Conservation (phyloP, 2,888 invertebrate species). For the Oscheius onirici region DNA sequence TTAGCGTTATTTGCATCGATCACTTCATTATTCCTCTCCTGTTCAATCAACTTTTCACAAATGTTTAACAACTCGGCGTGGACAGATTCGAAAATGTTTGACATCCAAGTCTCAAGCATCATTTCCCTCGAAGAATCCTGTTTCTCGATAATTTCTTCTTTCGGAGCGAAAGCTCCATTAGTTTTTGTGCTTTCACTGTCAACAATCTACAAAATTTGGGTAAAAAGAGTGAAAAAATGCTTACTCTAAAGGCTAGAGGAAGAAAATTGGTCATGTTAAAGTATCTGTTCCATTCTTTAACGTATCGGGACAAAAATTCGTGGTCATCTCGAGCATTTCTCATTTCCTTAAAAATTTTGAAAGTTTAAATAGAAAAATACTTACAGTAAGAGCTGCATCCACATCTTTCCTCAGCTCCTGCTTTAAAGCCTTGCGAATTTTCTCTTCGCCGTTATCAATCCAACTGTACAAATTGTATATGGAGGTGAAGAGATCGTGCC, state of each 20-base stretch:
- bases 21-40: slow-evolving; percentile 85
- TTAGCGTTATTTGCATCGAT: slow-evolving; percentile 93
- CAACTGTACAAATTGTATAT: slow-evolving; percentile 95
- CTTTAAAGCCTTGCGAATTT: slow-evolving; percentile 47
- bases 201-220: slow-evolving; percentile 9
- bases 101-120: slow-evolving; percentile 98
- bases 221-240: slow-evolving; percentile 29
- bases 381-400: slow-evolving; percentile 49
- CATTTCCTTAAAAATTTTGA: slow-evolving; percentile 77
- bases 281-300: slow-evolving; percentile 96
- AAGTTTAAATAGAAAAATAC: background rate
- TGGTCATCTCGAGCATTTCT: slow-evolving; percentile 81
- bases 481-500: slow-evolving; percentile 80
- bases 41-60: slow-evolving; percentile 95
- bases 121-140: slow-evolving; percentile 72
- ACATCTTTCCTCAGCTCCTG: slow-evolving; percentile 57
- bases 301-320: slow-evolving; percentile 92
- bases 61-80: slow-evolving; percentile 89
- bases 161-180: background rate
- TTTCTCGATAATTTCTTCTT: background rate
- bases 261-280: slow-evolving; percentile 93
- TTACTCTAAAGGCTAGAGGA: slow-evolving; percentile 67
- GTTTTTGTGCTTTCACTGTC: slow-evolving; percentile 4
- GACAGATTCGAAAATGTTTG: slow-evolving; percentile 93
- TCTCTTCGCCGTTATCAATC: slow-evolving; percentile 86